A percentile compares a stretch with the other conserved stretches of the same genome.
phyloP scores from a whole-genome alignment of 2,888 invertebrate genomes.

The Anodontia alba region DNA sequence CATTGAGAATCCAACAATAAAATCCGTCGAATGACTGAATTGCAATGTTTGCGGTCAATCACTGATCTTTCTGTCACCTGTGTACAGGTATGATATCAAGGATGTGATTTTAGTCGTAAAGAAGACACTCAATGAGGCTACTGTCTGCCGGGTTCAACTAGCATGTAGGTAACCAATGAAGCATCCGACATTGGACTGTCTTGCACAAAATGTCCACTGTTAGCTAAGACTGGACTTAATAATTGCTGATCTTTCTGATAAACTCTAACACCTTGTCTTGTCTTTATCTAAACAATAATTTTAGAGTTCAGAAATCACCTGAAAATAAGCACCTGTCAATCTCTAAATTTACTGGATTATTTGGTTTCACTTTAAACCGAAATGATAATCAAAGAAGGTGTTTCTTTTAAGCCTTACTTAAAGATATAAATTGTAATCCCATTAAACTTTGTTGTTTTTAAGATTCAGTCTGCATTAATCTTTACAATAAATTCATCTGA shows the following conservation, averaged over 20 bases:
- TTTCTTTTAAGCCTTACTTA: constrained; percentile 10
- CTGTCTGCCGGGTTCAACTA: neutral
- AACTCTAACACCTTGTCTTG: constrained; percentile 4
- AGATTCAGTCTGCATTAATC: no score
- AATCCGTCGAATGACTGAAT: neutral
- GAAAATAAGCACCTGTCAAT: constrained; percentile 52
- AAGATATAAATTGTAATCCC: neutral
- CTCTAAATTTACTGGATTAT: constrained; percentile 38
- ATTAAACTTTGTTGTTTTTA: neutral
- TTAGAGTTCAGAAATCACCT: neutral
- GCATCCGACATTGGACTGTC: neutral
- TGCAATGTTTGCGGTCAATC: constrained; percentile 4
- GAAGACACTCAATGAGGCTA: constrained; percentile 6
- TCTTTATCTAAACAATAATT: neutral
- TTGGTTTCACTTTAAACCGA: constrained; percentile 54
- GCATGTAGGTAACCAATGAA: neutral
- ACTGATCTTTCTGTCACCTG: constrained; percentile 18
- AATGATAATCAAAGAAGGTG: constrained; percentile 15
- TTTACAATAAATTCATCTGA: no score
- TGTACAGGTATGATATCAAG: neutral
- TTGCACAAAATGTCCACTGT: neutral
- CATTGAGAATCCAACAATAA: constrained; percentile 15
- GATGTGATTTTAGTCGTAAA: neutral
- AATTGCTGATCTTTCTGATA: constrained; percentile 6
- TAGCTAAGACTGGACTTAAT: constrained; percentile 14